phyloP scores from a whole-genome alignment of 2,888 invertebrate genomes.

The Rapana venosa region DNA sequence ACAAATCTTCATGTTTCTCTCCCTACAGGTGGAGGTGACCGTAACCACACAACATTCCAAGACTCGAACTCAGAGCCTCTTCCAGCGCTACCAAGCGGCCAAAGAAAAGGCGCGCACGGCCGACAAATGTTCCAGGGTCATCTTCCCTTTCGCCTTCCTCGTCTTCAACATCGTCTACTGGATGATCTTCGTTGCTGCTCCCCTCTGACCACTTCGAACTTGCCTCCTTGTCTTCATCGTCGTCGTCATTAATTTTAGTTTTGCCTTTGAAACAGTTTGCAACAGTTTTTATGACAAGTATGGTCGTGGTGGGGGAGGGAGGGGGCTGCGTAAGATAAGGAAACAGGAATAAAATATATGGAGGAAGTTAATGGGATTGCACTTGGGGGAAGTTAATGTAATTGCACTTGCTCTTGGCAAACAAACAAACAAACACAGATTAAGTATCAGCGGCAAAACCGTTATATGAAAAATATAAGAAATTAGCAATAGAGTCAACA shows the following conservation, averaged over 20 bases:
- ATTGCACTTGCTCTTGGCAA: too few relatives aligned
- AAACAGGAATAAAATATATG: too few relatives aligned
- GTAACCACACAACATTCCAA: not conserved
- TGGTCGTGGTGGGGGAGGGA: too few relatives aligned
- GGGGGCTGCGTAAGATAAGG: too few relatives aligned
- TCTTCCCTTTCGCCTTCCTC: conserved; percentile 50
- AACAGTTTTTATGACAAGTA: not conserved
- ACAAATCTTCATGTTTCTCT: not conserved
- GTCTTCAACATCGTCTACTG: conserved; percentile 55
- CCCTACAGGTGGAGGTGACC: conserved; percentile 8
- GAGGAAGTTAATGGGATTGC: too few relatives aligned
- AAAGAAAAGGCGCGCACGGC: conserved; percentile 45
- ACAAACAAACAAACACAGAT: too few relatives aligned
- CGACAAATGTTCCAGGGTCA: conserved; percentile 49
- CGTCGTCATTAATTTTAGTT: not conserved
- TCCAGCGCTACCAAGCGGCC: not conserved
- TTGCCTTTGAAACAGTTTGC: not conserved
- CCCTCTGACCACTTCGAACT: not conserved
- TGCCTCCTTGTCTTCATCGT: not conserved
- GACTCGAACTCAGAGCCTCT: not conserved
- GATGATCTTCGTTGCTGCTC: conserved; percentile 39
- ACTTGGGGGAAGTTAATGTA: too few relatives aligned
- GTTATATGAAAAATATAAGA: too few relatives aligned
- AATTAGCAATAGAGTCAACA: too few relatives aligned
- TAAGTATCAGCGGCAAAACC: too few relatives aligned